Percentiles rank a stretch among this genome's conserved stretches.
phyloP scores from a whole-genome alignment of 2,888 invertebrate species.

The Drosophila villosipedis region DNA sequence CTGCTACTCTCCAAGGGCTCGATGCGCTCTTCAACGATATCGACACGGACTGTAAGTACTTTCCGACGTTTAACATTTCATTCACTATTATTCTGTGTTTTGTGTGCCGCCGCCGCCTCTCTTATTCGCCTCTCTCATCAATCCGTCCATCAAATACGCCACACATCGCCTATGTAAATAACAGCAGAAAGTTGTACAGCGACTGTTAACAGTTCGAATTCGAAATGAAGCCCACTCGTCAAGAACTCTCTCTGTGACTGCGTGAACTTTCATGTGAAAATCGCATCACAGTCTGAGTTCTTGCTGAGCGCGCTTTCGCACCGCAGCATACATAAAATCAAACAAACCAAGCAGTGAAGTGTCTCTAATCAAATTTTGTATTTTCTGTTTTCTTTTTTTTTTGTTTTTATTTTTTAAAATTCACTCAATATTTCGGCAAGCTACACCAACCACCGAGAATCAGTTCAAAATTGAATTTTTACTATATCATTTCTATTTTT shows the following conservation, averaged over 20 bases:
- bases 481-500: constrained; percentile 23
- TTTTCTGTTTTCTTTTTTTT: constrained; percentile 16
- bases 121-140: constrained; percentile 16
- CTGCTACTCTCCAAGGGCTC: constrained; percentile 62
- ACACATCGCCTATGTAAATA: constrained; percentile 43
- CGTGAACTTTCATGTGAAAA: constrained; percentile 86
- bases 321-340: constrained; percentile 74
- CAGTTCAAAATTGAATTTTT: constrained; percentile 83
- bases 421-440: constrained; percentile 54
- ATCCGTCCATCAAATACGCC: constrained; percentile 20
- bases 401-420: constrained; percentile 1
- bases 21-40: constrained; percentile 65
- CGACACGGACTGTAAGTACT: constrained; percentile 63
- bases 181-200: constrained; percentile 18
- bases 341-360: constrained; percentile 9
- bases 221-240: constrained; percentile 83
- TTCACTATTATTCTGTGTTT: neutral
- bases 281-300: constrained; percentile 99
- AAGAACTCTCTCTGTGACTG: constrained; percentile 93
- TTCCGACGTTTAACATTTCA: neutral
- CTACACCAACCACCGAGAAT: constrained; percentile 76
- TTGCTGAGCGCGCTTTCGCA: constrained; percentile 89
- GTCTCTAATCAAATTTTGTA: neutral
- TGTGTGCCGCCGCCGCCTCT: constrained; percentile 18
- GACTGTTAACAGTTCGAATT: constrained; percentile 8